These are phyloP conservation scores for Microtus montanus DNA, from an alignment of 2,113 vertebrate genomes.

Conservation along the genomic window DNA sequence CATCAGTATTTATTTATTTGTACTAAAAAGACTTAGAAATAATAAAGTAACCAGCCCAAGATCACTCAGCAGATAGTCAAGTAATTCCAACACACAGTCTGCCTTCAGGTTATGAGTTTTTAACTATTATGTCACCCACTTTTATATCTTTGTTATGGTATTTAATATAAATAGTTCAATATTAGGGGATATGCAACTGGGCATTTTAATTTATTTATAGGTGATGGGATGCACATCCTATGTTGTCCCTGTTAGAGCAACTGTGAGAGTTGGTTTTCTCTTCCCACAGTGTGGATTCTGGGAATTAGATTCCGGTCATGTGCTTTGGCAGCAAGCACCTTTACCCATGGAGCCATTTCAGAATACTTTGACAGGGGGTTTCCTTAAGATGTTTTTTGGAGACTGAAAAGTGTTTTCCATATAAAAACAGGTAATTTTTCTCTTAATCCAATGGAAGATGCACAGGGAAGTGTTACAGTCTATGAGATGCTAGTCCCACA, in stretches of 20 bases:
- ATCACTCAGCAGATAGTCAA: background rate
- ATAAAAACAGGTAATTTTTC: conserved; percentile 21
- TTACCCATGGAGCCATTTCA: background rate
- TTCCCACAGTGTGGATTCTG: background rate
- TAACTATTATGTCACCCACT: background rate
- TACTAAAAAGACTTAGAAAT: background rate
- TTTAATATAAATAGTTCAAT: background rate
- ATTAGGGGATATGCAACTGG: background rate
- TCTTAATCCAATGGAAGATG: background rate
- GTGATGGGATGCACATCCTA: background rate
- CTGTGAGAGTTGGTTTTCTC: background rate
- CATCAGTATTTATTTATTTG: background rate
- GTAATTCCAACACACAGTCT: background rate
- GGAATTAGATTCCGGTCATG: too few species aligned
- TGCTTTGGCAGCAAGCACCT: background rate
- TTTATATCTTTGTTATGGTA: background rate
- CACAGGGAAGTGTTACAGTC: background rate
- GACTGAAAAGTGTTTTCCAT: background rate
- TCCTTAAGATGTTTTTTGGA: background rate
- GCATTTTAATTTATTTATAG: background rate
- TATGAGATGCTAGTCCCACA: background rate
- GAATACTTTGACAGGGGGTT: background rate
- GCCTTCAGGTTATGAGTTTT: background rate
- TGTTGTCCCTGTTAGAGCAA: background rate
- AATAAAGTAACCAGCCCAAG: background rate